phyloP scores from a whole-genome alignment of 2,113 vertebrate species.

The Malurus melanocephalus region DNA sequence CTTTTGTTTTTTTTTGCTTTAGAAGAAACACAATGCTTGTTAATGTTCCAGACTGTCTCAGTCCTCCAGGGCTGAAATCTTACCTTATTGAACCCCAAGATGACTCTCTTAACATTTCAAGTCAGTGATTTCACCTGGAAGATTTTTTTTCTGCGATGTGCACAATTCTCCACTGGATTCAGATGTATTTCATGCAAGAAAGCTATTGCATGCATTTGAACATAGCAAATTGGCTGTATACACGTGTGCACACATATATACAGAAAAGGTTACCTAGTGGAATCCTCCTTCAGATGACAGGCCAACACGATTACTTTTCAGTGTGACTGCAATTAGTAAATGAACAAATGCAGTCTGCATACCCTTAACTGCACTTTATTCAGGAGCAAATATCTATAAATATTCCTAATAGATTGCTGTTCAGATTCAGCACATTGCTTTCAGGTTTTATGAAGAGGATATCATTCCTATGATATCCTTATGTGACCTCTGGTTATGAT shows the following conservation, averaged over 20 bases:
- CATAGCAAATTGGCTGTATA: not conserved
- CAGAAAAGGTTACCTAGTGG: not conserved
- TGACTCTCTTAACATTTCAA: not conserved
- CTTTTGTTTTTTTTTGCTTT: not conserved
- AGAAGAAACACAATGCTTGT: not conserved
- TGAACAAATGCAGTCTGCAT: not conserved
- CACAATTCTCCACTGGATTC: constrained; percentile 6
- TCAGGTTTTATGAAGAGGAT: not conserved
- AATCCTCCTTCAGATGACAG: not conserved
- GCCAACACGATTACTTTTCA: not conserved
- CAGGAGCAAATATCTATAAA: not conserved
- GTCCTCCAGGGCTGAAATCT: not conserved
- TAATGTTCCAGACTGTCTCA: not conserved
- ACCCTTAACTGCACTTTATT: not conserved
- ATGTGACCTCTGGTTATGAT: not conserved
- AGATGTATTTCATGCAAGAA: not conserved
- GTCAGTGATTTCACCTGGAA: not conserved
- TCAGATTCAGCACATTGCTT: not conserved
- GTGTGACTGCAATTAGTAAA: not conserved
- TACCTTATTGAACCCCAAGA: not conserved
- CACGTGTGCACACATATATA: not conserved
- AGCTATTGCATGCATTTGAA: not conserved
- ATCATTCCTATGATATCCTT: not conserved
- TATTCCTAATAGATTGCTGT: not conserved
- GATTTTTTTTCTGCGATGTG: not conserved